phyloP scores from a whole-genome alignment of 2,888 invertebrate species.

The Thecophora atra region DNA sequence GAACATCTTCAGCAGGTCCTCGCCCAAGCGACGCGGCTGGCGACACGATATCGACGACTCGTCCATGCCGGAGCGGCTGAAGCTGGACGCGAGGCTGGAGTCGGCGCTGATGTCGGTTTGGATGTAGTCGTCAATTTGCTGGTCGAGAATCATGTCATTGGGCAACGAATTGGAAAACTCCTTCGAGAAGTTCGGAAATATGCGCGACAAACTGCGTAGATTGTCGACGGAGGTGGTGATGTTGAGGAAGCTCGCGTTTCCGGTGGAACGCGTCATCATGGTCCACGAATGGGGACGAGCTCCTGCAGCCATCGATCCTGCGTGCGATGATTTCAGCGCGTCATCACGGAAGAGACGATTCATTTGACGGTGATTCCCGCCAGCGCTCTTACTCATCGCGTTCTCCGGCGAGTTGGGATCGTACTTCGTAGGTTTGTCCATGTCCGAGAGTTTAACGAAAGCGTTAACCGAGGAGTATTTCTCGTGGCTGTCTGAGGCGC shows the following conservation, averaged over 20 bases:
- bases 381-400: slow-evolving; percentile 63
- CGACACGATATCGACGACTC: slow-evolving; percentile 66
- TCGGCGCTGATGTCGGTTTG: slow-evolving; percentile 69
- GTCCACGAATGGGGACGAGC: slow-evolving; percentile 68
- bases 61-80: slow-evolving; percentile 70
- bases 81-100: slow-evolving; percentile 71
- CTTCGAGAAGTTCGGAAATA: slow-evolving; percentile 71
- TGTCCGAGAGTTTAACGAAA: slow-evolving; percentile 81
- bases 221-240: slow-evolving; percentile 71
- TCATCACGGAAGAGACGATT: slow-evolving; percentile 63
- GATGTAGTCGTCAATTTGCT: slow-evolving; percentile 64
- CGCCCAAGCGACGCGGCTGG: slow-evolving; percentile 77
- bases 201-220: slow-evolving; percentile 70
- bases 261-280: slow-evolving; percentile 74
- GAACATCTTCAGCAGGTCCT: slow-evolving; percentile 90
- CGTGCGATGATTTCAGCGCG: slow-evolving; percentile 37
- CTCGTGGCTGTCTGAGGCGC: slow-evolving; percentile 49
- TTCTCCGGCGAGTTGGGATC: slow-evolving; percentile 65
- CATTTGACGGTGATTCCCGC: slow-evolving; percentile 60
- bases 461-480: slow-evolving; percentile 67
- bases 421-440: slow-evolving; percentile 72
- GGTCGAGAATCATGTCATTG: slow-evolving; percentile 60
- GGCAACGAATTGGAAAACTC: slow-evolving; percentile 66
- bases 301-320: slow-evolving; percentile 22
- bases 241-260: slow-evolving; percentile 63